A percentile compares a stretch with the other conserved stretches of the same genome.
phyloP scores from a whole-genome alignment of 2,113 vertebrate genomes.

The Patagioenas fasciata region DNA sequence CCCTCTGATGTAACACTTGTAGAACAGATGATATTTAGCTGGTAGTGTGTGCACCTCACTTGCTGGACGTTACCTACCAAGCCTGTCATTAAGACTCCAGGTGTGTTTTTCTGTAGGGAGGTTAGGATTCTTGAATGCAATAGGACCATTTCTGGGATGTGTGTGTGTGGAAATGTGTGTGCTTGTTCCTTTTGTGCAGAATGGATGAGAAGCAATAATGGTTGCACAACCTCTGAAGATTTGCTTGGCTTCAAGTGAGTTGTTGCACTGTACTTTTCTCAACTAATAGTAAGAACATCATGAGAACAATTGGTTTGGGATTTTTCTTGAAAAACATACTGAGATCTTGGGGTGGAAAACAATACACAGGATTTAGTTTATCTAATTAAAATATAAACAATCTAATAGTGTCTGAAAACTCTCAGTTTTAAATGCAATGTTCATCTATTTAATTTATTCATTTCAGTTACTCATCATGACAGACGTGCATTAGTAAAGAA shows the following conservation, averaged over 20 bases:
- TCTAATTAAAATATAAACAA: background rate
- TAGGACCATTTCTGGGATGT: accelerated
- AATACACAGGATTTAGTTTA: background rate
- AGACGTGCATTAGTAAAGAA: background rate
- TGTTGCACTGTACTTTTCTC: background rate
- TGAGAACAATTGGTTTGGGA: background rate
- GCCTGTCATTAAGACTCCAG: background rate
- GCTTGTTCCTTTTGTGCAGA: background rate
- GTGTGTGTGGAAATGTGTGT: background rate
- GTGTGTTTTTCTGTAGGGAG: background rate
- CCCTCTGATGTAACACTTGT: background rate
- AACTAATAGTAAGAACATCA: background rate
- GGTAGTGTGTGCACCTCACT: background rate
- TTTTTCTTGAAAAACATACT: background rate
- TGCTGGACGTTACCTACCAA: background rate
- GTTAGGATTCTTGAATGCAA: background rate
- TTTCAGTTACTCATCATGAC: background rate
- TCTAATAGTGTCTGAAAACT: background rate
- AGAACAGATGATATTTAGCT: constrained; percentile 4
- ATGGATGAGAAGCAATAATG: background rate
- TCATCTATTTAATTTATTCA: background rate
- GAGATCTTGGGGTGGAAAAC: background rate
- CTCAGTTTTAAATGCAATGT: background rate
- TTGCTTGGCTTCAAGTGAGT: background rate
- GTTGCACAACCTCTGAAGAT: background rate